phyloP scores from a whole-genome alignment of 2,888 invertebrate species.

The Thysanoteuthis rhombus region DNA sequence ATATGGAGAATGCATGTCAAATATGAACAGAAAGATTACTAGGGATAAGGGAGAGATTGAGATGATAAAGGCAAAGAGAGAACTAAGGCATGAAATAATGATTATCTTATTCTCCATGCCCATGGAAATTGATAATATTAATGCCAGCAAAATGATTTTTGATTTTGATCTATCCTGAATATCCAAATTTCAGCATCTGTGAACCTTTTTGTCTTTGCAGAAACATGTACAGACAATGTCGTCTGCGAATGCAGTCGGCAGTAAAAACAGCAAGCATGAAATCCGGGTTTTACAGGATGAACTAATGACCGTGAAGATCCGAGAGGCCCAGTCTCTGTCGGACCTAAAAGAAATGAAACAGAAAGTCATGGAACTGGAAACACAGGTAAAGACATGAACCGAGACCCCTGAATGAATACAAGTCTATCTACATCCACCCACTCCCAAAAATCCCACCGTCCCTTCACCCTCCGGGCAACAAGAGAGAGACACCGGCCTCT shows the following conservation, averaged over 20 bases:
- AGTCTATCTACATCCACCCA: background rate
- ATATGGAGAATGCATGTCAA: too few relatives aligned
- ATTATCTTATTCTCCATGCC: too few relatives aligned
- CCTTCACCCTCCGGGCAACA: background rate
- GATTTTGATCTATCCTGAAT: background rate
- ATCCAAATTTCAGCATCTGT: background rate
- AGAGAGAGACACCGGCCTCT: background rate
- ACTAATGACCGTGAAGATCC: constrained; percentile 89
- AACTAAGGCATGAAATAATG: too few relatives aligned
- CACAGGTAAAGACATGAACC: constrained; percentile 73
- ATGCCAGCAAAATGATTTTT: too few relatives aligned
- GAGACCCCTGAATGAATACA: background rate
- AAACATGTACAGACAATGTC: constrained; percentile 40
- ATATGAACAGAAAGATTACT: too few relatives aligned
- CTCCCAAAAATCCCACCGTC: background rate
- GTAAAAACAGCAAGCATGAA: constrained; percentile 75
- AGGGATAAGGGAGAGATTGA: too few relatives aligned
- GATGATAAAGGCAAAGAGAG: too few relatives aligned
- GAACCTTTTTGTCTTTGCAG: constrained; percentile 29
- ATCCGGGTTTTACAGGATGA: constrained; percentile 84
- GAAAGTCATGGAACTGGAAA: constrained; percentile 95
- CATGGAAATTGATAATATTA: too few relatives aligned
- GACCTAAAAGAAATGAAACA: constrained; percentile 94
- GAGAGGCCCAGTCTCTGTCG: constrained; percentile 92
- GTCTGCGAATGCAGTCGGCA: constrained; percentile 73